Percentiles rank a stretch among this genome's conserved stretches.
Evolutionary conservation across 2,113 vertebrate species (phyloP).

Genomic region (Tupaia tana): DNA sequence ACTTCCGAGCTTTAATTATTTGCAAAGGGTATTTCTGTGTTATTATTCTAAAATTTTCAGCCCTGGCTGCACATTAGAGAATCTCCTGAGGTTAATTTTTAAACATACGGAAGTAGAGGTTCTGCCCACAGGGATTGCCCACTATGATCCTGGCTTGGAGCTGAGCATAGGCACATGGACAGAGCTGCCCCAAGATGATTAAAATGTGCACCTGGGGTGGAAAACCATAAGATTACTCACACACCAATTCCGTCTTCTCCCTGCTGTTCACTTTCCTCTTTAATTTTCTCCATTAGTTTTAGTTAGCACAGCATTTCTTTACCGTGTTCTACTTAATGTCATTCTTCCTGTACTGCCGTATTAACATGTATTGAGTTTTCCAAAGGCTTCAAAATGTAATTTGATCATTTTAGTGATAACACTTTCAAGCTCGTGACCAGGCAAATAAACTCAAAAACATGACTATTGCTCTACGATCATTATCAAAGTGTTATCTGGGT

Average conservation of each 20-base stretch:
- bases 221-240: not conserved
- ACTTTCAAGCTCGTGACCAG: not conserved
- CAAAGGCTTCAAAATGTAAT: not conserved
- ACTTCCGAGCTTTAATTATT: not conserved
- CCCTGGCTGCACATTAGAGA: fast-evolving
- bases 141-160: not conserved
- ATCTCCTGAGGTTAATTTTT: not conserved
- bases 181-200: not conserved
- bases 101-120: not conserved
- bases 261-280: not conserved
- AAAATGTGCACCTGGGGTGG: not conserved
- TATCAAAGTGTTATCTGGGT: not conserved
- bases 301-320: not conserved
- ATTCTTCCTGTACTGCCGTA: not conserved
- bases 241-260: not conserved
- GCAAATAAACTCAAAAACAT: not conserved
- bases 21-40: not conserved
- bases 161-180: not conserved
- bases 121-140: not conserved
- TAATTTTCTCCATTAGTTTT: not conserved
- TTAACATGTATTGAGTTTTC: not conserved
- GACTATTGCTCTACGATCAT: not conserved
- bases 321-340: not conserved
- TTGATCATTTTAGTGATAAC: not conserved
- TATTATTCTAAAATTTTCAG: not conserved